Evolutionary conservation across 2,888 invertebrate species (phyloP), one percentile per base, ranked within the genome.

Genomic region (Panopea generosa): DNA sequence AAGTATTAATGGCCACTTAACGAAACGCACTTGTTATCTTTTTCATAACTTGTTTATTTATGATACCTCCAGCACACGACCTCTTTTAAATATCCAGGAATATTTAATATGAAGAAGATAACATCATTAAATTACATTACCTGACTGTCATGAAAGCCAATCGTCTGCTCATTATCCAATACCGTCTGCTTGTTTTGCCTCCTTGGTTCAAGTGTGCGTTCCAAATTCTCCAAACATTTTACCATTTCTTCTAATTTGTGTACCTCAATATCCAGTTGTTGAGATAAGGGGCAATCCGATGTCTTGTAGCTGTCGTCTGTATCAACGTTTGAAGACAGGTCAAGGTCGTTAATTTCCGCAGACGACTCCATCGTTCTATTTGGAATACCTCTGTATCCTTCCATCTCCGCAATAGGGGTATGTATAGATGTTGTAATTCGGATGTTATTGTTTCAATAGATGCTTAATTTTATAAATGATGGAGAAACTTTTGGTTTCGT

Each of bases 261-360:
- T 50, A 82, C 71, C 56, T 82, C 82, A 26, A 74, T 70, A 73
- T 82, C 78, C 57, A 82, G 60, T 68, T 78, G 76, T 65, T 76
- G 71, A 27, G 73, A 72, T 67, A 82, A 72, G 50, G 69, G 60
- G 43, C 38, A 62, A 49, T 72, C 68, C 70, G 61, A 24, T 43
- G 45, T 53, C 71, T 38, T 59, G 24, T 38, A 47, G 3, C 53
- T 52, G 55, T 53, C 67, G 60, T 53, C 65, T 43, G 52, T 47
- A 53, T 53, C 65, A 65, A 50, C 53, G 45, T 47, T 65, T 33
- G 38, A 38, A 29, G 24, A 29, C 38, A 53, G 65, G 63, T 65
- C 65, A 71, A 60, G 60, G 60, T 60, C 60, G 47, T 14, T 49
- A 52, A 63, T n/a, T 14, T 6, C 2, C 14, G 29, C 55, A 61